Base-by-base conservation (phyloP, 2,113 vertebrate genomes). In the Phasianus colchicus region DNA sequence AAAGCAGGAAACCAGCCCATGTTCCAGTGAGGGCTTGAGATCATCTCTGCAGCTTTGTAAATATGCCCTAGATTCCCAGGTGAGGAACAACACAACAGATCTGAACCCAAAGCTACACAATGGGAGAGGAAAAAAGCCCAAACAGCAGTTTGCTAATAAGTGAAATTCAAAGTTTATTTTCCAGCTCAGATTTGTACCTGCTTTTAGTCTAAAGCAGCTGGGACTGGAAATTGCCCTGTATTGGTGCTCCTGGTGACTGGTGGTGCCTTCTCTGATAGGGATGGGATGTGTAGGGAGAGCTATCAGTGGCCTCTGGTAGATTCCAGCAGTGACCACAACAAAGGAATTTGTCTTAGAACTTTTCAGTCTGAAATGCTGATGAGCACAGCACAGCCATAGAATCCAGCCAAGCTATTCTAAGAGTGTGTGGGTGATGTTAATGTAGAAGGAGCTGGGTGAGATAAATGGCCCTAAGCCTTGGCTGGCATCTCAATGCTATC, bases 31-130 rank as follows among this genome's bases (percentile, higher is more conserved):
- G 61, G 40, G 8, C 34, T 55, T 0, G 1, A 55, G 63, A 38
- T 34, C 21, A 27, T 74, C 19, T 10, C 61, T 50, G 55, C 67
- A 57, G 48, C 27, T 27, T 17, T 57, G 32, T 63, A 63, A 25
- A 17, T 32, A 30, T 43, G 42, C 42, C 15, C 32, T 10, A 8
- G 6, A 32, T 0, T 0, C 0, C 21, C 15, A 15, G 19, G 25
- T 27, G 47, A 57, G 60, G 52, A 18, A 32, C 9, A 12, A 9
- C 5, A 5, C 10, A 24, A 57, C 21, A 72, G 71, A 65, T 60
- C 18, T 8, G 13, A 77, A 24, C 20, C 50, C 38, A n/a, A 40
- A 63, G 42, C 69, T 43, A 11, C 12, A n/a, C 32, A 29, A 11
- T 10, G 27, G 14, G 27, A 52, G 48, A 27, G 11, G 16, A 13